Base-by-base conservation (phyloP, 2,888 invertebrate species). In the Hyposoter dolosus region DNA sequence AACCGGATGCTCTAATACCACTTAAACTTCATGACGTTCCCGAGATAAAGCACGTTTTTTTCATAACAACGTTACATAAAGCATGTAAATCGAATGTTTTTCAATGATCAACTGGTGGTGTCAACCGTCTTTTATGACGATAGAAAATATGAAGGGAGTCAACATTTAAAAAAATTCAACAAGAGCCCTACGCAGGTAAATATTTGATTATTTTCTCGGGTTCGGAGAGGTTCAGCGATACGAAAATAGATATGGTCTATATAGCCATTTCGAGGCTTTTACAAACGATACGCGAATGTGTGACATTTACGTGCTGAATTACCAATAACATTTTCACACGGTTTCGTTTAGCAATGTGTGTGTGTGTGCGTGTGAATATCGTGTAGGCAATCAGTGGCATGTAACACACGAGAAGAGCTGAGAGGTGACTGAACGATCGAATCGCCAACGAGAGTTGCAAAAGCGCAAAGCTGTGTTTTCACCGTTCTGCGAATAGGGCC, bases 1-100 rank as follows among this genome's bases (percentile, higher is more conserved):
- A 75, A 76, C 82, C 80, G 85, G 82, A 85, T 79, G 75, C 66
- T 80, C 78, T 83, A 85, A 85, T 80, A 40, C 68, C 60, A 68
- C 53, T 72, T 77, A 56, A 81, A 71, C 79, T 53, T 69, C 69
- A 69, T 68, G n/a, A 56, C 50, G 63, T 53, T 40, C 15, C 75
- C 53, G 32, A 40, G 19, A 65, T 53, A 45, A 50, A 69, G 75
- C 60, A 75, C 63, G 65, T 72, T 81, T 76, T 77, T 75, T 77
- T 45, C 47, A 77, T 47, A 40, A n/a, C 35, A 17, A 56, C 35
- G 19, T 45, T 68, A 43, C 40, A 23, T 19, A 32, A 35, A 72
- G 47, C 47, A 1, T 9, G 43, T 6, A 35, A n/a, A 23, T 65
- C 47, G 17, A 1, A 28, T 28, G 15, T 60, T 60, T 63, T 50